Evolutionary conservation across 2,113 vertebrate species (phyloP).

Genomic region (Silurus glanis): DNA sequence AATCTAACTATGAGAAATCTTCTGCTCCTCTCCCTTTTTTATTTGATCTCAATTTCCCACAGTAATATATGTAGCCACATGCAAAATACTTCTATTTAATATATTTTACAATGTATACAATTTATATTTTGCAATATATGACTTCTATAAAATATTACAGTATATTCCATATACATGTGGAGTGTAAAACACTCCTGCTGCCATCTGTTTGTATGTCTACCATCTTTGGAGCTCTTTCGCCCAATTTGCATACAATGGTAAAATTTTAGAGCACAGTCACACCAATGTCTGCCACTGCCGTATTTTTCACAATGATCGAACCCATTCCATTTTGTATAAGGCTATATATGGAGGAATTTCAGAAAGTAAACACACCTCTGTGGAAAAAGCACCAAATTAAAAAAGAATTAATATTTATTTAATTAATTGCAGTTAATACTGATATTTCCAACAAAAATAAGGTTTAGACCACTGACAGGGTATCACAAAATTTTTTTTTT

Average conservation of each 20-base stretch:
- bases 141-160: constrained; percentile 8
- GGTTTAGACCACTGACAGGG: constrained; percentile 16
- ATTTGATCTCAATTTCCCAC: constrained; percentile 28
- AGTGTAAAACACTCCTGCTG: constrained; percentile 38
- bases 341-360: constrained; percentile 51
- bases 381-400: constrained; percentile 43
- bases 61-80: constrained; percentile 23
- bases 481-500: neutral
- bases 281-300: constrained; percentile 72
- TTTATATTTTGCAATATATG: constrained; percentile 24
- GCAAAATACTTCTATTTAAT: constrained; percentile 11
- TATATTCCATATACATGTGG: constrained; percentile 13
- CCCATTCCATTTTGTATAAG: constrained; percentile 52
- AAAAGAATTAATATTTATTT: neutral
- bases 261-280: constrained; percentile 74
- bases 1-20: neutral
- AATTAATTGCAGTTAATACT: neutral
- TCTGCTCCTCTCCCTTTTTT: constrained; percentile 24
- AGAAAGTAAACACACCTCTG: constrained; percentile 30
- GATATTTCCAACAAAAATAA: constrained; percentile 14
- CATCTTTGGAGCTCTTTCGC: constrained; percentile 50
- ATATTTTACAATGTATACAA: constrained; percentile 17
- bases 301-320: constrained; percentile 41
- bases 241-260: constrained; percentile 50
- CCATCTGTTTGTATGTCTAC: constrained; percentile 38